A percentile compares a stretch with the other conserved stretches of the same genome.
Evolutionary conservation across 2,113 vertebrate genomes (phyloP).

Genomic region (Marcusenius ussheri): DNA sequence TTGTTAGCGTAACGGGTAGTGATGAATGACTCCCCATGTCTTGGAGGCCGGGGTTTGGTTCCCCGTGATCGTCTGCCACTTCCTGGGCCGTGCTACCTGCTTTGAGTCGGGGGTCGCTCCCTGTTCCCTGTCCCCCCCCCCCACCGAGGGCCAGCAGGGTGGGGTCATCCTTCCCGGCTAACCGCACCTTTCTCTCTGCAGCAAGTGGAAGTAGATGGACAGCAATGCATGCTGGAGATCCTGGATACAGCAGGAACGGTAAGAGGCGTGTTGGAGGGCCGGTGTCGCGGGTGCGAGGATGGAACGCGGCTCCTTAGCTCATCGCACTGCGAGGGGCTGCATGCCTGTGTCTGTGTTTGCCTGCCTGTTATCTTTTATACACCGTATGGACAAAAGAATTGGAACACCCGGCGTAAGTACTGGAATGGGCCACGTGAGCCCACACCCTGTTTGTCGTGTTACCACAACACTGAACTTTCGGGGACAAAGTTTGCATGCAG

Average conservation of each 20-base stretch:
- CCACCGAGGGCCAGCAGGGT: not conserved
- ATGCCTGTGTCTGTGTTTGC: not conserved
- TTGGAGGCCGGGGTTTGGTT: not conserved
- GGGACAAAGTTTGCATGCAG: too few relatives aligned
- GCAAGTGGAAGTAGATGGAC: slow-evolving; percentile 87
- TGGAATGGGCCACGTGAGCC: not conserved
- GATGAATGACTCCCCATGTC: not conserved
- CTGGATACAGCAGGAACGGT: slow-evolving; percentile 83
- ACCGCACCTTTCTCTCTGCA: slow-evolving; percentile 35
- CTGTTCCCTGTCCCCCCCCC: not conserved
- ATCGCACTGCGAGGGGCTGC: not conserved
- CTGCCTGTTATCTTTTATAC: not conserved
- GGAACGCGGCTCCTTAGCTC: not conserved
- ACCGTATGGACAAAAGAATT: not conserved
- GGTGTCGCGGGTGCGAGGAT: not conserved
- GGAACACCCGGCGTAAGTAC: not conserved
- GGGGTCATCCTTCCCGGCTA: not conserved
- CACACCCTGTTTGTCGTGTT: too few relatives aligned
- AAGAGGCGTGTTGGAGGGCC: slow-evolving; percentile 39
- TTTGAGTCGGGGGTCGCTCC: not conserved
- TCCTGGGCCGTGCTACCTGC: not conserved
- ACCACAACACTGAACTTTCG: too few relatives aligned
- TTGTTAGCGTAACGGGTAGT: not conserved
- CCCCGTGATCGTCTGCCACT: not conserved
- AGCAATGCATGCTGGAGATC: slow-evolving; percentile 87